Conservation (phyloP, 2,797 vertebrate genomes). For the Lophius americanus region DNA sequence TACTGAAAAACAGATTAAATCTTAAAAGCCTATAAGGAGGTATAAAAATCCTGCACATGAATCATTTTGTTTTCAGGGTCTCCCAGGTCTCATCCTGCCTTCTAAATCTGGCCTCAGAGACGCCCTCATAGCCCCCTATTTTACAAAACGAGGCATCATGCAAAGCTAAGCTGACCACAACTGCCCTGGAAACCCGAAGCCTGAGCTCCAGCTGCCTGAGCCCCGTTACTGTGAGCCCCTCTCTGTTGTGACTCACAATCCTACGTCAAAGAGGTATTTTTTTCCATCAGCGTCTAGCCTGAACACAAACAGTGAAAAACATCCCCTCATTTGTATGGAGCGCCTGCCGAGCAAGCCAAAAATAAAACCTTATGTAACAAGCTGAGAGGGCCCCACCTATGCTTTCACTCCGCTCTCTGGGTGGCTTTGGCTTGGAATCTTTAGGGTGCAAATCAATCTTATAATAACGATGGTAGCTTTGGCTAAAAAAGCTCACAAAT, state of each 20-base stretch:
- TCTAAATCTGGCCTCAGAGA: conserved; percentile 33
- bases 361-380: conserved; percentile 63
- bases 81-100: conserved; percentile 10
- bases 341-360: conserved; percentile 44
- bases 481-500: conserved; percentile 79
- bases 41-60: background rate
- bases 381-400: conserved; percentile 47
- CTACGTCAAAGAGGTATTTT: conserved; percentile 41
- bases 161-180: conserved; percentile 29
- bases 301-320: conserved; percentile 48
- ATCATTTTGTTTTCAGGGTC: background rate
- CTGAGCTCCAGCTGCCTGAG: conserved; percentile 38
- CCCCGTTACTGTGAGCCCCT: conserved; percentile 10
- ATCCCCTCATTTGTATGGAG: conserved; percentile 32
- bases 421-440: conserved; percentile 56
- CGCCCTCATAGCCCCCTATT: conserved; percentile 14
- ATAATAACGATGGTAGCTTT: conserved; percentile 72
- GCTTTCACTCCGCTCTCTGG: conserved; percentile 54
- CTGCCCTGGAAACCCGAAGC: conserved; percentile 45
- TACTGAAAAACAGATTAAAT: background rate
- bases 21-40: background rate
- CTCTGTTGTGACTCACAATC: conserved; percentile 52
- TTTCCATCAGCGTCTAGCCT: conserved; percentile 56
- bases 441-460: conserved; percentile 44
- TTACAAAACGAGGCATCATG: conserved; percentile 25